These are phyloP conservation scores for pig (Sus scrofa) DNA, from an alignment of 2,113 vertebrate species.

Conservation along the genomic window T2T-Sscrofa CM000816.6:49078001-49078500, in stretches of 20 bases:
- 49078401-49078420: not conserved
- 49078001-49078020: no score
- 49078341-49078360: not conserved
- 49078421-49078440: not conserved
- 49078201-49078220: not conserved
- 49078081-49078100: not conserved
- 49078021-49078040: no score
- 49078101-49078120: not conserved
- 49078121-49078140: not conserved
- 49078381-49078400: not conserved
- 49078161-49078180: not conserved
- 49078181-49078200: not conserved
- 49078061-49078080: not conserved
- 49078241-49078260: not conserved
- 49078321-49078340: constrained; percentile 8
- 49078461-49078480: not conserved
- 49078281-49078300: not conserved
- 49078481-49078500: not conserved
- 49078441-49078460: not conserved
- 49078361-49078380: not conserved
- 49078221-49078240: not conserved
- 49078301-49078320: not conserved
- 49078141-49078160: not conserved
- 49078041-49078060: no score
- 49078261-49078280: not conserved